Conservation (phyloP, 92 coral and sea anemone genomes). For the Phenganax subtilis region DNA sequence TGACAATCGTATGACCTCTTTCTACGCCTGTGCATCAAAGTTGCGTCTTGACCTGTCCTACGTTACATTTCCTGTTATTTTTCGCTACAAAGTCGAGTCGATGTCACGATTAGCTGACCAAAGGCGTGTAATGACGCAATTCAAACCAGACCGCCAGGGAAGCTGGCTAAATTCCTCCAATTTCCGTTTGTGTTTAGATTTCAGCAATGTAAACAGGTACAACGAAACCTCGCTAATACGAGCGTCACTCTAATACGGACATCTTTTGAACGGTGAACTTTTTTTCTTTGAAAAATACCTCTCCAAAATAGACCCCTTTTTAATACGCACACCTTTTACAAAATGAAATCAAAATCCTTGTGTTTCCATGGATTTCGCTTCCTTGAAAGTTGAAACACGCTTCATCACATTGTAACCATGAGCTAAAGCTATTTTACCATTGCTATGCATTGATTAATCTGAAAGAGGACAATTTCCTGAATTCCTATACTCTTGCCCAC, state of each 20-base stretch:
- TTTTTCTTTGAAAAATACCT: too few relatives aligned
- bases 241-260: not conserved
- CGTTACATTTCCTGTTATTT: conserved; percentile 31
- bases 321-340: too few relatives aligned
- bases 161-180: conserved; percentile 2
- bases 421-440: not conserved
- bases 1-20: not conserved
- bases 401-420: not conserved
- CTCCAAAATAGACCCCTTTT: too few relatives aligned
- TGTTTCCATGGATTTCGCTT: not conserved
- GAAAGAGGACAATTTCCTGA: conserved; percentile 13
- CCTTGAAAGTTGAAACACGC: not conserved
- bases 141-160: conserved; percentile 6
- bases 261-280: not conserved
- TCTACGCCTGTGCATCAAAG: not conserved
- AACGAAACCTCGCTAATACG: not conserved
- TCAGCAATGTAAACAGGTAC: not conserved
- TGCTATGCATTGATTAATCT: not conserved
- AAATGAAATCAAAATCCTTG: not conserved
- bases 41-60: conserved; percentile 17
- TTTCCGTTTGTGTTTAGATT: conserved; percentile 15
- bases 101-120: not conserved
- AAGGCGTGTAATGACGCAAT: conserved; percentile 16
- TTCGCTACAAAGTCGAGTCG: conserved; percentile 10
- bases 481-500: not conserved